Evolutionary conservation across 53 echinoderm and acorn worm species (phyloP), one percentile per base, ranked within the genome.

Genomic region (Hippasteria phrygiana): DNA sequence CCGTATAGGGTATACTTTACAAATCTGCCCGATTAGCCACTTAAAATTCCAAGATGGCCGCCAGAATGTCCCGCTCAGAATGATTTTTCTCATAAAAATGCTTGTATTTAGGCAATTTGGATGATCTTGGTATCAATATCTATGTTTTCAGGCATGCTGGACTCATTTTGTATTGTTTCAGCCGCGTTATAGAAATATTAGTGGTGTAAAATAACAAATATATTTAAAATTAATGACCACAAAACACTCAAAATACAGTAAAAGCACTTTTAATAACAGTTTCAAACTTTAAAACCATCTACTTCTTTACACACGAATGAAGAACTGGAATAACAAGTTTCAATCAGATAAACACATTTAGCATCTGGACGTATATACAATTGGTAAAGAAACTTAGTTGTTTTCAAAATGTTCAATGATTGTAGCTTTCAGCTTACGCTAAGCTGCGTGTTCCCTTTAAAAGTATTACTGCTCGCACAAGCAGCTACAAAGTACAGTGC

Each of bases 21-120:
- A 73, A 73, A 73, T 73, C 74, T 73, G 74, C 74, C 36, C 45
- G 74, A 73, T 34, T 73, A 38, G 40, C 74, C 74, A 73, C 17
- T 73, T 73, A 11, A 73, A 73, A 73, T 34, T 73, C 74, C 74
- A 73, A 73, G 24, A 63, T 63, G 63, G 31, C 63, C 63, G 63
- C 63, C 63, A 63, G 26, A 63, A 16, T 63, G 4, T 1, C 63
- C 63, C 2, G 2, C 63, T 27, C 1, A 63, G 10, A 9, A 3
- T 63, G 63, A 31, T 26, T 1, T 63, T 63, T 63, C 26, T 1
- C 63, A 1, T 63, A 26, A 27, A 63, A 63, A 26, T 63, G 10
- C 10, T 63, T 63, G 63, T 63, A 63, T n/a, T 48, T 48, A 14
- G 7, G 8, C 48, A 14, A 16, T 63, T 63, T 63, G 63, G 2